Percentiles rank a stretch among this genome's conserved stretches.
Conservation (phyloP, 2,888 invertebrate genomes). For the Helicoverpa assulta region DNA sequence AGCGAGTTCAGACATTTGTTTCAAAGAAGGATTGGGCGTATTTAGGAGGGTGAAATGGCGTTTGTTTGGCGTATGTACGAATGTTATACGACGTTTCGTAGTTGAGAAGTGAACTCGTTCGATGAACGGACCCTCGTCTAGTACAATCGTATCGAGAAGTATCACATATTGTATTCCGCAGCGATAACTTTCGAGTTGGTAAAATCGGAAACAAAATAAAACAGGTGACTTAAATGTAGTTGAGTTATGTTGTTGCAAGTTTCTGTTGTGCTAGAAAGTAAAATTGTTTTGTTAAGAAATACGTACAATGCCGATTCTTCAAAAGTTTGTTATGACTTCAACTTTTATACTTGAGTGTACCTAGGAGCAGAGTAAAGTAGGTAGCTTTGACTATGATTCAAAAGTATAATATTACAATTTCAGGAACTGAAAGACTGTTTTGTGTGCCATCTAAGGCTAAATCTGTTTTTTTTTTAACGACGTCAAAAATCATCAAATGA, state of each 20-base stretch:
- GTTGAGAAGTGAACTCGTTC: slow-evolving; percentile 77
- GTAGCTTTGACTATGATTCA: no score
- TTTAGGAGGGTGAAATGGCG: slow-evolving; percentile 69
- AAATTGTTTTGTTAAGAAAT: slow-evolving; percentile 28
- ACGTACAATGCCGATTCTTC: slow-evolving; percentile 16
- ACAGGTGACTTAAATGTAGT: slow-evolving; percentile 56
- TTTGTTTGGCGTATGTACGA: slow-evolving; percentile 67
- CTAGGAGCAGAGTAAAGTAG: no score
- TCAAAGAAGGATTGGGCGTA: slow-evolving; percentile 66
- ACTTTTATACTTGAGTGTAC: not conserved
- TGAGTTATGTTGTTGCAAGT: slow-evolving; percentile 42
- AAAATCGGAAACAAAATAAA: slow-evolving; percentile 63
- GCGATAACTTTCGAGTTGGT: slow-evolving; percentile 61
- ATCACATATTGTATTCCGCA: slow-evolving; percentile 72
- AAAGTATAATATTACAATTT: no score
- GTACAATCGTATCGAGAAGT: slow-evolving; percentile 85
- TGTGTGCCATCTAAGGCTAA: not conserved
- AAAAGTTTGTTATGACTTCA: slow-evolving; percentile 28
- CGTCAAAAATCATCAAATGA: no score
- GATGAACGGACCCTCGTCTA: slow-evolving; percentile 84
- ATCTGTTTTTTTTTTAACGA: no score
- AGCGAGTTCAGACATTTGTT: slow-evolving; percentile 72
- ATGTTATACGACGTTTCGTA: slow-evolving; percentile 77
- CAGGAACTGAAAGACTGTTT: no score
- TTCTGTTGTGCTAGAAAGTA: slow-evolving; percentile 22